These are phyloP conservation scores for Sarcophaga peregrina DNA, from an alignment of 1,140 invertebrate species.

Conservation along the genomic window DNA sequence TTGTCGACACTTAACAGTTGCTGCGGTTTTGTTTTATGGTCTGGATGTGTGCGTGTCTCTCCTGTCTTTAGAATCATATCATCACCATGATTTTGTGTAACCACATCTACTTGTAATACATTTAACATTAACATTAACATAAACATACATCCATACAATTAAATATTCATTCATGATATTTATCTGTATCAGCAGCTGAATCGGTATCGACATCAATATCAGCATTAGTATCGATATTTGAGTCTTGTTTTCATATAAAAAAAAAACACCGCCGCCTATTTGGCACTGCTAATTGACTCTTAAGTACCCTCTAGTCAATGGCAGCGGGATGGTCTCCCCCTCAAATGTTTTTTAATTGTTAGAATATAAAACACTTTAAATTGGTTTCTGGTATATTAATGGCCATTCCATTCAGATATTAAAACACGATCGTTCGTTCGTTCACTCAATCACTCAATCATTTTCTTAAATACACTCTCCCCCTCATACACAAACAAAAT, in stretches of 20 bases:
- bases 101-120: too few species aligned
- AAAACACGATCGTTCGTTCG: not conserved
- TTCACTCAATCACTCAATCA: not conserved
- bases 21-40: too few species aligned
- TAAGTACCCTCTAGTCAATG: not conserved
- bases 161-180: too few species aligned
- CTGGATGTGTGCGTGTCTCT: not conserved
- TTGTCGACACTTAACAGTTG: slow-evolving; percentile 22
- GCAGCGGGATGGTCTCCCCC: not conserved
- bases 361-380: not conserved
- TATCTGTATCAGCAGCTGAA: too few species aligned
- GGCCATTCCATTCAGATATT: not conserved
- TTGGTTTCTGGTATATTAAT: not conserved
- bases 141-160: too few species aligned
- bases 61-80: too few species aligned
- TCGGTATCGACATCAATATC: too few species aligned
- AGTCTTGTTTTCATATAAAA: not conserved
- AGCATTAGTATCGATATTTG: not conserved
- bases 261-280: slow-evolving; percentile 8
- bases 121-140: too few species aligned
- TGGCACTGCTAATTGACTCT: slow-evolving; percentile 16
- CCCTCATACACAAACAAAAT: too few species aligned
- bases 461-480: not conserved
- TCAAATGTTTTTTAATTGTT: not conserved
- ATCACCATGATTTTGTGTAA: too few species aligned